Base-by-base conservation (phyloP, 92 coral and sea anemone species). In the Diadumene lineata region DNA sequence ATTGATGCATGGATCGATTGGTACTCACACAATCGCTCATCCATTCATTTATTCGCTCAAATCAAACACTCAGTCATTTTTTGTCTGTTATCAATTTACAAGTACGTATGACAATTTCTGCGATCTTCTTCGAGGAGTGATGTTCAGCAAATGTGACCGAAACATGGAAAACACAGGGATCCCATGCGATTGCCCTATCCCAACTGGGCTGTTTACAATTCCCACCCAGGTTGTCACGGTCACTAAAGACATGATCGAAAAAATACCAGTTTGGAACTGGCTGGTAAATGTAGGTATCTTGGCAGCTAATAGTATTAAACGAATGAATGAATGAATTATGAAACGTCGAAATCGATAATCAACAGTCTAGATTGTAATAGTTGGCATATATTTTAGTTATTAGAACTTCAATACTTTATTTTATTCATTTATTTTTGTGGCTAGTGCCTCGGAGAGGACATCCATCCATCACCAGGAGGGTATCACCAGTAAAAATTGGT, bases 61-160 rank as follows among this genome's bases (percentile, higher is more conserved):
- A 8, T 44, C 51, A 53, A 53, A 53, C 3, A 53, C 19, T 3
- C 19, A 9, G 10, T 9, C 58, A 53, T 13, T 53, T 9, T 9
- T 53, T 53, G 19, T 53, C 21, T 44, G 9, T 53, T 53, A 21
- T 53, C 24, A 6, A 15, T 21, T 53, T 13, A 3, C 19, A 61
- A 85, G 90, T 70, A 85, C 90, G 16, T 85, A 85, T 56, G 86
- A 80, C 25, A 85, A 85, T 34, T 85, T 85, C 79, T 85, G 90
- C 44, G 70, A 75, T 67, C 31, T 85, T 44, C 75, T 81, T 15
- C 86, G 90, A 30, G 81, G 75, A 0, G 50, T 75, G 73, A 81
- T 86, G 77, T 81, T 81, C 43, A 70, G 78, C 68, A 81, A 86
- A 65, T 86, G 90, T 70, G 80, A 81, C 79, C 43, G 70, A 19